Base-by-base conservation (phyloP, 64 coral and sea anemone species). In the Acropora yongei region DNA sequence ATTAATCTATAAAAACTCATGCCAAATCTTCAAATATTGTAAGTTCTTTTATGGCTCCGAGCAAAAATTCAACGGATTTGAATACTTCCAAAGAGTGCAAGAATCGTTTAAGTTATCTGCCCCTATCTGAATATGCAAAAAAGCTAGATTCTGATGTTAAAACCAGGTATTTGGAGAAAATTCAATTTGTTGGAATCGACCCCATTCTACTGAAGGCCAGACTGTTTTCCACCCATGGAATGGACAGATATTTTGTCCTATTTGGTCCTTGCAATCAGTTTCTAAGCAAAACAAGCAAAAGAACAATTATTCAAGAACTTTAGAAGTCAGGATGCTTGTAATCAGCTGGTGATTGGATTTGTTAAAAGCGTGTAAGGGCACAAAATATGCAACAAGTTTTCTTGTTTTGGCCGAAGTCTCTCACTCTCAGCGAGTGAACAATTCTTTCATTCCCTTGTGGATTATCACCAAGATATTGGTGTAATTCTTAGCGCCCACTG, bases 161-260 rank as follows among this genome's bases (percentile, higher is more conserved):
- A 81, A 71, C n/a, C 16, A 1, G 89, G 49, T 91, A 91, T 82
- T 73, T 91, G 41, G 47, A 91, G 77, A 91, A 91, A 40, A 83
- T 82, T 73, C 17, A 47, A 68, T 49, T 40, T 8, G 51, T 91
- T 51, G 61, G 89, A 82, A 91, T 91, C 69, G 89, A 82, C 78
- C 78, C 89, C 46, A 63, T 91, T 41, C 58, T 82, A 19, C 58
- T 91, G 18, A n/a, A 71, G 18, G 30, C 85, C 68, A n/a, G 47
- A 88, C 42, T 88, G 85, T 75, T 49, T 88, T 47, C 85, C 42
- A 49, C 85, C 85, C 1, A 72, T 88, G 16, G 85, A 88, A 75
- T 72, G 5, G 43, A 45, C 68, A 47, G 85, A 88, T 88, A 48
- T 88, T 74, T 57, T 88, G 43, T 13, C 6, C 4, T 82, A 82